phyloP scores from a whole-genome alignment of 1,140 invertebrate genomes.

The Lanistes nyassanus region DNA sequence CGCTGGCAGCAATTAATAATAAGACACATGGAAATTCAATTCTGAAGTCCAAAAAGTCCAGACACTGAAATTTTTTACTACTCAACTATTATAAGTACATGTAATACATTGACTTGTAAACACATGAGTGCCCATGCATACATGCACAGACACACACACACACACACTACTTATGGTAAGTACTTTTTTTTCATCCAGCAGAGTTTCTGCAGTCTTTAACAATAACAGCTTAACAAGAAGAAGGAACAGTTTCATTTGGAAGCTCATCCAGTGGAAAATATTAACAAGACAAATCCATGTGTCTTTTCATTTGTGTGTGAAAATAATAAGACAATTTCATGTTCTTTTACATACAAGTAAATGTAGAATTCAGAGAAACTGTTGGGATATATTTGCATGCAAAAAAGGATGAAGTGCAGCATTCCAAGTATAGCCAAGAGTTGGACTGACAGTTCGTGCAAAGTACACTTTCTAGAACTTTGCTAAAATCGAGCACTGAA shows the following conservation, averaged over 20 bases:
- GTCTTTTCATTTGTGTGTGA: not conserved
- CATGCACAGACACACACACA: not conserved
- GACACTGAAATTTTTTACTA: too few species aligned
- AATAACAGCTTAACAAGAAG: not conserved
- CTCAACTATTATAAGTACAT: too few species aligned
- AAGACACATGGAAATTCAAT: too few species aligned
- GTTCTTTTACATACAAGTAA: not conserved
- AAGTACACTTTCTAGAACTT: too few species aligned
- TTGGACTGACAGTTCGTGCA: too few species aligned
- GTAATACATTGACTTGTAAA: not conserved
- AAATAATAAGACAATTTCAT: not conserved
- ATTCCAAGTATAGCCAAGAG: too few species aligned
- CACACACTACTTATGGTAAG: not conserved
- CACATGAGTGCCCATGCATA: not conserved
- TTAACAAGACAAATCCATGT: not conserved
- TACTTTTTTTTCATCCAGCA: not conserved
- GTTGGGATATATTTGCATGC: too few species aligned
- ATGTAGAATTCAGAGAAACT: too few species aligned
- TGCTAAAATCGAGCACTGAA: too few species aligned
- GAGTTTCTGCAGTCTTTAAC: not conserved
- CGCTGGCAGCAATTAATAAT: too few species aligned
- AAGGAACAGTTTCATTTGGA: not conserved
- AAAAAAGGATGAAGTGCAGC: too few species aligned
- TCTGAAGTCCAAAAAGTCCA: too few species aligned
- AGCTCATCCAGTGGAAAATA: not conserved